Percentiles rank a stretch among this genome's conserved stretches.
phyloP scores from a whole-genome alignment of 2,888 invertebrate genomes.

The Pantelozetes paolii region DNA sequence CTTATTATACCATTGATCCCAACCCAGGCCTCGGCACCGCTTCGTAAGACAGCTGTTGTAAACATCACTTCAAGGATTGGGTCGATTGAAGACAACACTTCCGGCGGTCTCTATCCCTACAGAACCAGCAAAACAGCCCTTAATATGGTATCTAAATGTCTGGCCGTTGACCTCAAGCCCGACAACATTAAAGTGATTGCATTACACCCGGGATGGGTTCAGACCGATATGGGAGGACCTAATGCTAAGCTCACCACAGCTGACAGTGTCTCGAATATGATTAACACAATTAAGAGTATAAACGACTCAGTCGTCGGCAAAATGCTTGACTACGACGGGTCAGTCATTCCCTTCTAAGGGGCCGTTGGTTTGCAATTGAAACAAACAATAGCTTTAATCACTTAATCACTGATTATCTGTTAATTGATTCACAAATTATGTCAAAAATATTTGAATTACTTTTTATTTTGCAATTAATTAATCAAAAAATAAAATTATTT shows the following conservation, averaged over 20 bases:
- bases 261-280: slow-evolving; percentile 1
- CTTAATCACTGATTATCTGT: too few species aligned
- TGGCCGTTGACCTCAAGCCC: slow-evolving; percentile 72
- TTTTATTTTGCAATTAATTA: too few species aligned
- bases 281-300: not conserved
- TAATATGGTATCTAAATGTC: slow-evolving; percentile 78
- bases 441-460: too few species aligned
- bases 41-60: slow-evolving; percentile 69
- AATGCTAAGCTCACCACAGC: not conserved
- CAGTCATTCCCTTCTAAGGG: not conserved
- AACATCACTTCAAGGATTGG: slow-evolving; percentile 79
- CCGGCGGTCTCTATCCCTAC: slow-evolving; percentile 78
- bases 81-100: slow-evolving; percentile 68
- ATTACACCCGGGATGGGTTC: slow-evolving; percentile 88
- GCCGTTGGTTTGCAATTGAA: too few species aligned
- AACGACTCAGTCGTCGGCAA: not conserved
- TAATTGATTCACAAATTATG: too few species aligned
- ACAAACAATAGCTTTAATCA: too few species aligned
- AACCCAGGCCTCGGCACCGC: slow-evolving; percentile 45
- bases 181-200: slow-evolving; percentile 68
- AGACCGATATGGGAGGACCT: slow-evolving; percentile 81
- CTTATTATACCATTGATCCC: not conserved
- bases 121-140: slow-evolving; percentile 81
- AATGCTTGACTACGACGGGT: not conserved
- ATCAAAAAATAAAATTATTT: too few species aligned